Conservation (phyloP, 2,888 invertebrate species). For the Proisotoma minuta region DNA sequence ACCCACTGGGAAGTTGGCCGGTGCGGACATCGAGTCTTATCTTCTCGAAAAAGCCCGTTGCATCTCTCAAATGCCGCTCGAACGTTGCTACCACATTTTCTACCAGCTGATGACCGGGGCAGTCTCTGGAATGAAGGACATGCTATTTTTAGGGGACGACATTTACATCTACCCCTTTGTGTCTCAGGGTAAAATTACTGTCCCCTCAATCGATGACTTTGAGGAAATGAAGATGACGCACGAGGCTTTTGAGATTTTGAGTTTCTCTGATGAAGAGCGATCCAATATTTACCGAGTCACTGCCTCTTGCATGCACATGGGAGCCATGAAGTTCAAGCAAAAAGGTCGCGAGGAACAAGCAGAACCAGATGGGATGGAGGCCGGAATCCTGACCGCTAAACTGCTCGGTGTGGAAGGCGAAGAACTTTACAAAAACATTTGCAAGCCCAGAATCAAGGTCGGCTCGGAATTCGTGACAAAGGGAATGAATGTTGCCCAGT, state of each 20-base stretch:
- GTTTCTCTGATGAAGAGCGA: conserved; percentile 56
- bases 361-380: conserved; percentile 30
- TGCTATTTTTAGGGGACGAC: conserved; percentile 58
- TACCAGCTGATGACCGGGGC: conserved; percentile 53
- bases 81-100: conserved; percentile 67
- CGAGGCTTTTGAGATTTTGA: conserved; percentile 59
- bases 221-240: conserved; percentile 85
- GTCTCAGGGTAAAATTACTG: conserved; percentile 84
- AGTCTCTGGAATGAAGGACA: conserved; percentile 30
- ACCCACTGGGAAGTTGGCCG: conserved; percentile 97
- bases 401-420: conserved; percentile 54
- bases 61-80: conserved; percentile 95
- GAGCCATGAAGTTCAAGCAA: conserved; percentile 62
- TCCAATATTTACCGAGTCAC: conserved; percentile 50
- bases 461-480: conserved; percentile 55
- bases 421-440: conserved; percentile 52
- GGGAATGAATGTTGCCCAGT: conserved; percentile 52
- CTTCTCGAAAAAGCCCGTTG: conserved; percentile 99
- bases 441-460: conserved; percentile 55
- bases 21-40: conserved; percentile 99
- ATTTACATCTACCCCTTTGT: conserved; percentile 91
- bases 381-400: conserved; percentile 49
- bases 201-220: conserved; percentile 91
- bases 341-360: conserved; percentile 52
- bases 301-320: conserved; percentile 42